Conservation (phyloP, 2,113 vertebrate species). For the Nesospiza acunhae region DNA sequence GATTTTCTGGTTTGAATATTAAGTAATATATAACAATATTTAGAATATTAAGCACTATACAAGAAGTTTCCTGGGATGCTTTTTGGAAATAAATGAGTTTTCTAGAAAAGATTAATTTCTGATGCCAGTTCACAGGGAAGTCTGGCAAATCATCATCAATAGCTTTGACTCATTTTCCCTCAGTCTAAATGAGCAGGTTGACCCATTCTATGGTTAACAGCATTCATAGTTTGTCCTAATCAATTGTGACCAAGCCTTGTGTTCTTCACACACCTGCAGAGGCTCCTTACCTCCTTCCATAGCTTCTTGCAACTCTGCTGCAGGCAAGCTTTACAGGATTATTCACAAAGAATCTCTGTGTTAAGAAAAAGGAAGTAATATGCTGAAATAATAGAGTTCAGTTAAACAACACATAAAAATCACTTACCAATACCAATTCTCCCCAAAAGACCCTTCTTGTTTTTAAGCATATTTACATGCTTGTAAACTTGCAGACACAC, state of each 20-base stretch:
- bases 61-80: background rate
- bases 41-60: background rate
- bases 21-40: background rate
- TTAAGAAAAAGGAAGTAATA: background rate
- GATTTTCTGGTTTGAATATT: background rate
- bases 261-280: background rate
- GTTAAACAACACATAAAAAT: background rate
- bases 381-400: background rate
- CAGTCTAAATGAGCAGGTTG: background rate
- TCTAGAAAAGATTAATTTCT: background rate
- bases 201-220: background rate
- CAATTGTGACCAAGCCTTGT: background rate
- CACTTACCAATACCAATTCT: background rate
- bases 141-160: background rate
- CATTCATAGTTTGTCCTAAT: background rate
- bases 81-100: background rate
- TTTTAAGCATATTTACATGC: background rate
- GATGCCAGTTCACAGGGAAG: background rate
- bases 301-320: background rate
- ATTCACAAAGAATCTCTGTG: background rate
- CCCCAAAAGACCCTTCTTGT: rapidly evolving
- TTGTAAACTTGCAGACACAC: background rate
- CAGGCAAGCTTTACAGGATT: background rate
- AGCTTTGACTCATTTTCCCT: background rate
- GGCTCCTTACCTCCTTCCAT: background rate